These are phyloP conservation scores for Palythoa grandis DNA, from an alignment of 92 coral and sea anemone genomes.

Conservation along the genomic window DNA sequence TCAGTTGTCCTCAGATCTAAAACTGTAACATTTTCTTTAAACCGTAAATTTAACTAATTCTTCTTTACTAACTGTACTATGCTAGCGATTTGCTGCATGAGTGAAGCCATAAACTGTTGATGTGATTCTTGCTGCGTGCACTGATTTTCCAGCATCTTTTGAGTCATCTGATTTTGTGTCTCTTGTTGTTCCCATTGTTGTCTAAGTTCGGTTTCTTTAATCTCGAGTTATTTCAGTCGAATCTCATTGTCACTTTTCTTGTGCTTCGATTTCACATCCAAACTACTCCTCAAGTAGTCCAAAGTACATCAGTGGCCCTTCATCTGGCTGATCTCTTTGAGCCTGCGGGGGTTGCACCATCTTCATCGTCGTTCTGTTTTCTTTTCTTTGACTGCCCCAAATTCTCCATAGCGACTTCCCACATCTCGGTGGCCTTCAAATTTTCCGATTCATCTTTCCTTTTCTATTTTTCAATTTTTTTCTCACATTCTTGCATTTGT, in stretches of 20 bases:
- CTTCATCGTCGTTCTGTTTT: neutral
- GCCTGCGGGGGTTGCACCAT: constrained; percentile 9
- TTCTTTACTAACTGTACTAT: constrained; percentile 17
- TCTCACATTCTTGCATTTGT: constrained; percentile 48
- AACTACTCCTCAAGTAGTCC: constrained; percentile 15
- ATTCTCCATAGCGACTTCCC: neutral
- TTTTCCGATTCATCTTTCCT: constrained; percentile 53
- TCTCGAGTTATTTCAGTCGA: constrained; percentile 20
- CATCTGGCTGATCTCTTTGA: constrained; percentile 15
- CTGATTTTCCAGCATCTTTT: constrained; percentile 23
- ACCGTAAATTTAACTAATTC: too few species aligned
- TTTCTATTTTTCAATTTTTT: constrained; percentile 38
- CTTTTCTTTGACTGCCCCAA: constrained; percentile 46
- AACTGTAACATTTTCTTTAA: too few species aligned
- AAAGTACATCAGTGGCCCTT: constrained; percentile 16
- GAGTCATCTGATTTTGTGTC: constrained; percentile 16
- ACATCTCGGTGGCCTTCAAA: constrained; percentile 52
- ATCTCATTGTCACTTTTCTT: constrained; percentile 22
- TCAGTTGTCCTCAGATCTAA: too few species aligned
- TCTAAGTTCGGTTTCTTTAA: constrained; percentile 20
- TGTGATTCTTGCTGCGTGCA: constrained; percentile 15
- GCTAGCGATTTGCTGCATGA: constrained; percentile 12
- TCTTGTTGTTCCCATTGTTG: constrained; percentile 32
- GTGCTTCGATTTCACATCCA: neutral
- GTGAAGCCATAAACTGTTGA: constrained; percentile 28